Evolutionary conservation across 2,797 vertebrate genomes (phyloP).

Genomic region (Danio kyathit): DNA sequence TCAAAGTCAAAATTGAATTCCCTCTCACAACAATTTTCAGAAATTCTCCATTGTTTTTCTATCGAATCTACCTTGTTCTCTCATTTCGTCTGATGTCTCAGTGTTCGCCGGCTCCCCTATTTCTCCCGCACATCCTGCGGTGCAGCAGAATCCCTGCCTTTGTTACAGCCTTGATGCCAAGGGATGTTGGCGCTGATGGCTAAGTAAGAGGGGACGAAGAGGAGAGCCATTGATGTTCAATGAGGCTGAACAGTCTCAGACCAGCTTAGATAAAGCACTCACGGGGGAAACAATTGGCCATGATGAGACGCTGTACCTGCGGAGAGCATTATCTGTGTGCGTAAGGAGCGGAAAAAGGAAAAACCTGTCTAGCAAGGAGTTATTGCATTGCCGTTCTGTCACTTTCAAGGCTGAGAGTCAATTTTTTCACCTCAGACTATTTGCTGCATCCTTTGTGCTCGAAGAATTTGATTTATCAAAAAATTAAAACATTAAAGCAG

Average conservation of each 20-base stretch:
- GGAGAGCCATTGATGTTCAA: constrained; percentile 64
- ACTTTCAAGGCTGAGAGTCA: constrained; percentile 38
- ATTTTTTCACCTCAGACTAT: constrained; percentile 31
- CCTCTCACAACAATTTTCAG: neutral
- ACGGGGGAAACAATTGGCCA: constrained; percentile 63
- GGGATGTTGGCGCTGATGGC: constrained; percentile 45
- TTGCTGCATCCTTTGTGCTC: neutral
- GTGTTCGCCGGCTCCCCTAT: neutral
- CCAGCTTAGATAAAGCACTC: constrained; percentile 60
- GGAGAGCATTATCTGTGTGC: constrained; percentile 58
- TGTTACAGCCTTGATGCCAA: constrained; percentile 49
- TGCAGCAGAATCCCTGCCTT: constrained; percentile 45
- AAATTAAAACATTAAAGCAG: constrained; percentile 9
- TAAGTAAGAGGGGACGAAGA: constrained; percentile 56
- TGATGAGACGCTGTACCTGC: constrained; percentile 59
- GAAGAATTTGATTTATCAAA: neutral
- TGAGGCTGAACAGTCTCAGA: constrained; percentile 65
- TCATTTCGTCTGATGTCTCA: constrained; percentile 29
- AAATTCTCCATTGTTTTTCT: neutral
- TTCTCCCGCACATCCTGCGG: constrained; percentile 13
- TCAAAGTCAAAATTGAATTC: no score
- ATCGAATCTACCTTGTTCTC: constrained; percentile 16
- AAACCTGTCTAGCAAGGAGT: constrained; percentile 52
- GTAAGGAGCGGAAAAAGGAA: constrained; percentile 39
- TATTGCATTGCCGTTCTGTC: constrained; percentile 50